These are phyloP conservation scores for Dreissena rostriformis DNA, from an alignment of 1,140 invertebrate genomes.

Conservation along the genomic window DNA sequence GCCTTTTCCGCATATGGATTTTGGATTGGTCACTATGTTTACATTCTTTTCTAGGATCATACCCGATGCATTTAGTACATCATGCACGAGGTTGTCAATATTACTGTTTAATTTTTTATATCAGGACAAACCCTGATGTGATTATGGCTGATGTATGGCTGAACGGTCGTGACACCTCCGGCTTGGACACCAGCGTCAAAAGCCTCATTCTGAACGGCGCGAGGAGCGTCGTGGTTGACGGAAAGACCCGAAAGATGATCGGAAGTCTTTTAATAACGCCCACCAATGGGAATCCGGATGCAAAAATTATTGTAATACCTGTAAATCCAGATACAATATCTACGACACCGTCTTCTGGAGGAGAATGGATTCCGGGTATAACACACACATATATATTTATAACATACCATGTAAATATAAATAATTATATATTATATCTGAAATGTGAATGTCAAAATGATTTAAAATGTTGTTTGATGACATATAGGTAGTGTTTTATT, in stretches of 20 bases:
- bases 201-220: not conserved
- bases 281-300: not conserved
- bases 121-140: too few species aligned
- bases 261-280: not conserved
- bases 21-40: too few species aligned
- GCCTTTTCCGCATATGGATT: too few species aligned
- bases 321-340: conserved; percentile 11
- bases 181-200: not conserved
- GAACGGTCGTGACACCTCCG: not conserved
- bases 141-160: not conserved
- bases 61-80: too few species aligned
- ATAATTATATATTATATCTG: not conserved
- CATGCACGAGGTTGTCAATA: too few species aligned
- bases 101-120: too few species aligned
- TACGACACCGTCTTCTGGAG: not conserved
- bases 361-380: too few species aligned
- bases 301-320: not conserved
- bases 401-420: not conserved
- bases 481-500: too few species aligned
- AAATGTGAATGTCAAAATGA: too few species aligned
- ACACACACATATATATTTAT: too few species aligned
- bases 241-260: not conserved
- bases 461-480: too few species aligned
- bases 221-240: not conserved
- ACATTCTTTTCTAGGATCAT: too few species aligned